Evolutionary conservation across 2,797 vertebrate species (phyloP).

Genomic region (Aselliscus stoliczkanus): DNA sequence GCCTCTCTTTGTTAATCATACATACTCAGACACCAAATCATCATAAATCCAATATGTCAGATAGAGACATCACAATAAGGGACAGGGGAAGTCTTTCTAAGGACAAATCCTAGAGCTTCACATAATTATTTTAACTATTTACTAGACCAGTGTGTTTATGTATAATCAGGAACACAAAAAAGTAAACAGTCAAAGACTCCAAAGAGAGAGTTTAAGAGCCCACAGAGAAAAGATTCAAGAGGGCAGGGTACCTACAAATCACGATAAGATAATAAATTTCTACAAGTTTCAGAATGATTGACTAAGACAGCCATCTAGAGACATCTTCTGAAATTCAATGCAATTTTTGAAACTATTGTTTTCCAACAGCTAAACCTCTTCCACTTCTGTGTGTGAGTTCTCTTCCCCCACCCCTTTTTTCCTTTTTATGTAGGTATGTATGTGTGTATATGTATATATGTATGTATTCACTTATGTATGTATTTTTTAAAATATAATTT

Average conservation of each 20-base stretch:
- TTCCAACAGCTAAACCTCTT: neutral
- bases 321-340: neutral
- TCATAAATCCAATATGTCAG: neutral
- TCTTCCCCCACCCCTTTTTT: too few species aligned
- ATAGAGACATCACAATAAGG: neutral
- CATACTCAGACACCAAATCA: neutral
- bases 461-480: neutral
- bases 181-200: neutral
- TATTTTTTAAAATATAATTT: neutral
- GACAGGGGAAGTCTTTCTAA: neutral
- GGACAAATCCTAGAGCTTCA: neutral
- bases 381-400: neutral
- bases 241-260: neutral
- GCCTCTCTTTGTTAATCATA: neutral
- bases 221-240: neutral
- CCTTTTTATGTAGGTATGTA: too few species aligned
- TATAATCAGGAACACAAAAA: neutral
- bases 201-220: neutral
- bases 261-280: neutral
- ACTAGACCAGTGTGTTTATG: neutral
- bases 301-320: neutral
- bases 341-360: neutral
- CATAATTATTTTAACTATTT: neutral
- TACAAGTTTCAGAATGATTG: neutral
- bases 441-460: too few species aligned